phyloP scores from a whole-genome alignment of 2,888 invertebrate species.

The Osedax frankpressi region DNA sequence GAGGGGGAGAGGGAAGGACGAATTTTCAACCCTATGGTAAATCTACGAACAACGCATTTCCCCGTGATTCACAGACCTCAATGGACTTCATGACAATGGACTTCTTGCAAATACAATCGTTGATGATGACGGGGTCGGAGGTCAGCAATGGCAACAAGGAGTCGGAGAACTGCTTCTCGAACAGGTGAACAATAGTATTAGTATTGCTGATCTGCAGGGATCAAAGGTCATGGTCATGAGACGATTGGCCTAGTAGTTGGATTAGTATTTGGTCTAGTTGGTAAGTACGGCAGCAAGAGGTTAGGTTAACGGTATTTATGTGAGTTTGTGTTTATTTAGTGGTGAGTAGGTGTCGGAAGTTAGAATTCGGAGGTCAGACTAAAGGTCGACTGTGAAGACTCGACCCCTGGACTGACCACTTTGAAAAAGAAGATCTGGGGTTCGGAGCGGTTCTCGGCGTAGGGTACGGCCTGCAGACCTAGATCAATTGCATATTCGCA shows the following conservation, averaged over 20 bases:
- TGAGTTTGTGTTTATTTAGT: too few relatives aligned
- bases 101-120: slow-evolving; percentile 76
- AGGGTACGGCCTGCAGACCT: slow-evolving; percentile 57
- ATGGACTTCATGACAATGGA: slow-evolving; percentile 66
- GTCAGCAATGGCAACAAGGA: slow-evolving; percentile 60
- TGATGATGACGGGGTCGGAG: slow-evolving; percentile 73
- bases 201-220: slow-evolving; percentile 49
- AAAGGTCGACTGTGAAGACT: too few relatives aligned
- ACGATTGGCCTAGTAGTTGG: too few relatives aligned
- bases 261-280: too few relatives aligned
- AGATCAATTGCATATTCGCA: slow-evolving; percentile 90
- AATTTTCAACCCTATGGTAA: too few relatives aligned
- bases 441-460: slow-evolving; percentile 67
- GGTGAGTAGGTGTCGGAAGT: too few relatives aligned
- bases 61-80: slow-evolving; percentile 45
- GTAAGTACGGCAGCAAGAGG: too few relatives aligned
- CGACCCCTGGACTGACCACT: slow-evolving; percentile 70
- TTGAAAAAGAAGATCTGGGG: slow-evolving; percentile 85
- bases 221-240: too few relatives aligned
- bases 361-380: too few relatives aligned
- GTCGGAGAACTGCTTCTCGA: slow-evolving; percentile 83
- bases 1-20: too few relatives aligned
- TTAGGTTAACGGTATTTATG: too few relatives aligned
- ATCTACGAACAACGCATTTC: too few relatives aligned
- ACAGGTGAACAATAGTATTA: slow-evolving; percentile 77